A percentile compares a stretch with the other conserved stretches of the same genome.
phyloP scores from a whole-genome alignment of 2,888 invertebrate species.

The Branchipolynoe longqiensis region DNA sequence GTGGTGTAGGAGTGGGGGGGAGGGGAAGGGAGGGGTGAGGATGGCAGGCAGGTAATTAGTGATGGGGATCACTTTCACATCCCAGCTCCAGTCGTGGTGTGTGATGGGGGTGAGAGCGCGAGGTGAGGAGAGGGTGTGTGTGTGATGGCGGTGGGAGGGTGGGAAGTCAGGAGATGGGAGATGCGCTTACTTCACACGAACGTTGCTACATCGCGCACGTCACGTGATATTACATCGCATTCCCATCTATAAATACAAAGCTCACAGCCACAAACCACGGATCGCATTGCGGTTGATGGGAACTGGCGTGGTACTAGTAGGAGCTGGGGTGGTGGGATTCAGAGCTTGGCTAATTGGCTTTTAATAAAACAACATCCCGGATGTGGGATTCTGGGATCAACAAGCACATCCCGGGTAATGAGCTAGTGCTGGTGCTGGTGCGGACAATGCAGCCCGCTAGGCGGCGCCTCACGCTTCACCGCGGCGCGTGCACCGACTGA shows the following conservation, averaged over 20 bases:
- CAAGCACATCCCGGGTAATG: conserved; percentile 22
- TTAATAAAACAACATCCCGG: conserved; percentile 14
- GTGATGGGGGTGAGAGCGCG: too few species aligned
- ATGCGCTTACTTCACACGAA: conserved; percentile 17
- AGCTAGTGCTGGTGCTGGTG: too few species aligned
- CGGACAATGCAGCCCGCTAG: not conserved
- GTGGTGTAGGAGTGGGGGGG: too few species aligned
- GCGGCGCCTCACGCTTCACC: not conserved
- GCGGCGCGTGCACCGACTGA: not conserved
- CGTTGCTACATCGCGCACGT: conserved; percentile 11
- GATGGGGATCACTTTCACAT: conserved; percentile 13
- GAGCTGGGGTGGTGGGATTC: too few species aligned
- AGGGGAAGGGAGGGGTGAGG: not conserved
- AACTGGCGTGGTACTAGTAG: too few species aligned
- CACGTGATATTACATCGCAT: conserved; percentile 14
- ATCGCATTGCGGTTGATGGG: too few species aligned
- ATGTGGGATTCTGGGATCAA: conserved; percentile 24
- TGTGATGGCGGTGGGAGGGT: too few species aligned
- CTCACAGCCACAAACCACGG: not conserved
- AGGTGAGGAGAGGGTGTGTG: too few species aligned
- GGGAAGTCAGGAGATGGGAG: too few species aligned
- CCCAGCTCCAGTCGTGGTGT: not conserved
- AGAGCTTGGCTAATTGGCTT: conserved; percentile 19
- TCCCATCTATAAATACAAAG: too few species aligned
- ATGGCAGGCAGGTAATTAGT: conserved; percentile 10